Evolutionary conservation across 2,888 invertebrate genomes (phyloP).

Genomic region (Coelinius sp.): DNA sequence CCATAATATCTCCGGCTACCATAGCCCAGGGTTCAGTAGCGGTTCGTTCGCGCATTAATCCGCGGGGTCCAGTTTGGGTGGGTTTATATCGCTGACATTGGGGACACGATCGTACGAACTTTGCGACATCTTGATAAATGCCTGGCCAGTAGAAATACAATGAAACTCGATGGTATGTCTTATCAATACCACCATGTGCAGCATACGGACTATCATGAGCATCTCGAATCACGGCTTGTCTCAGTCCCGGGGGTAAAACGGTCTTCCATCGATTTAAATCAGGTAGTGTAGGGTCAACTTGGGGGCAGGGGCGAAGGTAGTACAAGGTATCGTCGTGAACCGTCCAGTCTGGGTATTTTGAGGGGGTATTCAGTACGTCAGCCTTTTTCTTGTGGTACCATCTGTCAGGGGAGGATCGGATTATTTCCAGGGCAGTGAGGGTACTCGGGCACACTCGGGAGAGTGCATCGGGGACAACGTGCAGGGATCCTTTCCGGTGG

Average conservation of each 20-base stretch:
- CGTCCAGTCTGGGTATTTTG: background rate
- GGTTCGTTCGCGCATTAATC: background rate
- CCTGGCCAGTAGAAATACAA: background rate
- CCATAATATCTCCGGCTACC: background rate
- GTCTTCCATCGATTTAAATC: background rate
- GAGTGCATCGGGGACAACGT: background rate
- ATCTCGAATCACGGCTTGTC: background rate
- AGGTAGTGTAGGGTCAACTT: constrained; percentile 1
- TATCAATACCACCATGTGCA: background rate
- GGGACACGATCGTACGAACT: background rate
- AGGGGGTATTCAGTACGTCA: background rate
- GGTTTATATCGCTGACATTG: background rate
- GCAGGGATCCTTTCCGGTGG: background rate
- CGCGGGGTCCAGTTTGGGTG: background rate
- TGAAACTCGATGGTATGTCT: background rate
- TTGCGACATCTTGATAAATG: background rate
- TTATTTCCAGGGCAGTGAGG: background rate
- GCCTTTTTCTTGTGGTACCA: background rate
- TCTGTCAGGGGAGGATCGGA: background rate
- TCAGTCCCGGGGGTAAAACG: background rate
- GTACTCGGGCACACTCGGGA: background rate
- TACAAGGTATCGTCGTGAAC: background rate
- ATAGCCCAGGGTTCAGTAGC: background rate
- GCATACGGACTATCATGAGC: background rate
- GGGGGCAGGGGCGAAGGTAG: background rate